Base-by-base conservation (phyloP, 2,113 vertebrate species). In the Asarcornis scutulata region DNA sequence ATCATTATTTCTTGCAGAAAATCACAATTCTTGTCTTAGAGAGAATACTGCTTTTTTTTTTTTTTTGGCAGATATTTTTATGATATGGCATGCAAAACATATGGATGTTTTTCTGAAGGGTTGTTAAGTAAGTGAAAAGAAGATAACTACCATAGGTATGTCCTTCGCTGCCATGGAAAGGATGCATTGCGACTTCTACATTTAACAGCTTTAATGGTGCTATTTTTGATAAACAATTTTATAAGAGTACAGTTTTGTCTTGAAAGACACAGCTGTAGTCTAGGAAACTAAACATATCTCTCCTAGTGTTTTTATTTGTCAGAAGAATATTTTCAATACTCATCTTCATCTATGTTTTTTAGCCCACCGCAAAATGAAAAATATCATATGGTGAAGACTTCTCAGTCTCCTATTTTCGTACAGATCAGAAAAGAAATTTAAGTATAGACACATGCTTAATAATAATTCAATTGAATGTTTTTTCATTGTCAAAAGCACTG, bases 231-330 rank as follows among this genome's bases (percentile, higher is more conserved):
- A 94, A 96, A 94, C 74, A 84, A 79, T 83, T 89, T 84, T 74
- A 80, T 80, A 85, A 79, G 89, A 89, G 82, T 44, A 96, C 44
- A 58, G 86, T 90, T 95, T 95, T 86, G 89, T 92, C 91, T 96
- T 96, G 68, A 93, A 81, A 1, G 4, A 95, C 53, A 93, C 82
- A 96, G 89, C 88, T 96, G 91, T 96, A 97, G 93, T 87, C 94
- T 94, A 96, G 93, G 93, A 96, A 96, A 97, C 85, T 94, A 96
- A 95, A 89, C 71, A 76, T 83, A 89, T 85, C 83, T 84, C 76
- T 88, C 80, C 66, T 73, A 83, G 50, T 76, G 89, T 71, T 96
- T 93, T 95, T 81, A 64, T 86, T 91, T 92, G 58, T 84, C 76
- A 88, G 83, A 88, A 44, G 59, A 89, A 32, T 36, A 83, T 89